Evolutionary conservation across 2,113 vertebrate species (phyloP), one percentile per base, ranked within the genome.

Genomic region (Ptilorrhoa leucosticta): DNA sequence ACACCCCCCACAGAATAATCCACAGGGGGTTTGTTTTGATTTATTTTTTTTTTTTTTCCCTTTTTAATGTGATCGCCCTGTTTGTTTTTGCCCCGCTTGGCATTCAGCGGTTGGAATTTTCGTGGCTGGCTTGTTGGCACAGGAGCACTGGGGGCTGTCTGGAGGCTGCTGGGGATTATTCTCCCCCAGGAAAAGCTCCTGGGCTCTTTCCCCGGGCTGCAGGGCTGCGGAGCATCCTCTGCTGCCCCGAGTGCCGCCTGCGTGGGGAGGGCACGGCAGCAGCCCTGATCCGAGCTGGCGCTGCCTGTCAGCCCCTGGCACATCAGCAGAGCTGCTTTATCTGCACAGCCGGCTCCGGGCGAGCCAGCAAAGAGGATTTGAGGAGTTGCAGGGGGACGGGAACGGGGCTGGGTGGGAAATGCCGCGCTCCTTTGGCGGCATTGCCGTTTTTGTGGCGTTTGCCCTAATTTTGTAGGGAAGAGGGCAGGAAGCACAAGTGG

Each of bases 231-330:
- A 56, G 10, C 42, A 5, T 39, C 54, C 40, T 6, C 31, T 7
- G 0, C 18, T 6, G 47, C 54, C 54, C 54, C 2, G 33, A n/a
- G 33, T 3, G 13, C 13, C 0, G 9, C 54, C 13, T 23, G 56
- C 33, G 0, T 6, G 22, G 56, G 28, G n/a, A 15, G n/a, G 57
- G n/a, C 10, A 11, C 15, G 4, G 56, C 56, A 15, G 33, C 35
- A 39, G 35, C 65, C 6, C 48, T 4, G 28, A 26, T 66, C 1
- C 0, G 58, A 78, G 86, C 72, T 69, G 72, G 5, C 39, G 33
- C 11, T 28, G 44, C 81, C 47, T 58, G 77, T 76, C 84, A 71
- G 77, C 71, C 70, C 20, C 15, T 7, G 44, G 39, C 9, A 20
- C 13, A 47, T 66, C 63, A 45, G 17, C 39, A 9, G 68, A 60